A percentile compares a stretch with the other conserved stretches of the same genome.
phyloP scores from a whole-genome alignment of 2,888 invertebrate genomes.

The Amblyjoppa fuscipennis region DNA sequence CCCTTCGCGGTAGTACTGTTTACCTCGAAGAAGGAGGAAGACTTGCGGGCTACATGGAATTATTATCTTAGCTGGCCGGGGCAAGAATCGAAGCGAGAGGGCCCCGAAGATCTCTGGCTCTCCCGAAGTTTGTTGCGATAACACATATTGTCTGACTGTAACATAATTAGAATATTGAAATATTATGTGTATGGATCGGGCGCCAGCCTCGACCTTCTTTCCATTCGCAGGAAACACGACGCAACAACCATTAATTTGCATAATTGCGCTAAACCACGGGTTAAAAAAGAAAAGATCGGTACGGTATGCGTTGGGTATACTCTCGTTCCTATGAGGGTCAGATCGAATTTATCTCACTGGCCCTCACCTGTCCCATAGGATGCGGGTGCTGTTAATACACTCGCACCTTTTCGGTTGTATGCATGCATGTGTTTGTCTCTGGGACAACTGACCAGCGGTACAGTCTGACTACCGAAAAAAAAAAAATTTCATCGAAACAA shows the following conservation, averaged over 20 bases:
- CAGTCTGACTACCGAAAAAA: constrained; percentile 70
- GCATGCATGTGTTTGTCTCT: constrained; percentile 39
- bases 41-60: constrained; percentile 6
- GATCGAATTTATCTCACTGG: constrained; percentile 85
- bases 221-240: constrained; percentile 51
- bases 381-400: constrained; percentile 78
- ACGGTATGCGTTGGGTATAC: constrained; percentile 77
- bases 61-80: constrained; percentile 54
- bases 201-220: constrained; percentile 65
- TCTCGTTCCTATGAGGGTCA: constrained; percentile 82
- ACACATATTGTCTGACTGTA: not conserved
- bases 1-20: constrained; percentile 19
- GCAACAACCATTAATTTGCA: constrained; percentile 53
- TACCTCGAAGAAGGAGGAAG: constrained; percentile 20
- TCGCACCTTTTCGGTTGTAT: constrained; percentile 18
- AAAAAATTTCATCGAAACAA: constrained; percentile 28
- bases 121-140: constrained; percentile 22
- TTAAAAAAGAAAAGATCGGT: constrained; percentile 10
- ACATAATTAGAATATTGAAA: constrained; percentile 3
- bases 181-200: constrained; percentile 45
- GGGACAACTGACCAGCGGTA: constrained; percentile 83
- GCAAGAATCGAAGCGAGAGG: constrained; percentile 4
- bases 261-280: constrained; percentile 48
- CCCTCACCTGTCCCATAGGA: constrained; percentile 84
- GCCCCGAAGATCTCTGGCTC: not conserved